Evolutionary conservation across 2,797 vertebrate genomes (phyloP).

Genomic region (Malurus leucopterus): DNA sequence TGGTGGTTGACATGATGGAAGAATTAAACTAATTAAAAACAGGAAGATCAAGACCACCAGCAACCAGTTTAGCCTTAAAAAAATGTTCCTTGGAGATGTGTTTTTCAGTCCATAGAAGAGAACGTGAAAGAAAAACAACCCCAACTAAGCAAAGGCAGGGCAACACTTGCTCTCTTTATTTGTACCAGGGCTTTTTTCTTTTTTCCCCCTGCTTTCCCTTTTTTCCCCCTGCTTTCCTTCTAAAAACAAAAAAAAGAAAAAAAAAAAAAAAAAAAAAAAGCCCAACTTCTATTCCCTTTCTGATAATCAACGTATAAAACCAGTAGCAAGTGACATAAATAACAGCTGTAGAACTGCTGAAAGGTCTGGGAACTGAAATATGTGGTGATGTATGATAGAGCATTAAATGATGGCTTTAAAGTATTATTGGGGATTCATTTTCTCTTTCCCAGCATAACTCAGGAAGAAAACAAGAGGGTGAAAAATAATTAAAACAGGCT

Average conservation of each 20-base stretch:
- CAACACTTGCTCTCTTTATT: neutral
- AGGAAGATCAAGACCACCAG: neutral
- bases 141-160: neutral
- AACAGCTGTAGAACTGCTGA: neutral
- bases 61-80: neutral
- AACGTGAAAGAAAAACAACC: neutral
- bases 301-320: constrained; percentile 38
- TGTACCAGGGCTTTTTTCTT: neutral
- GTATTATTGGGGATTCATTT: constrained; percentile 1
- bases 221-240: neutral
- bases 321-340: constrained; percentile 17
- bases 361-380: neutral
- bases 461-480: neutral
- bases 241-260: too few relatives aligned
- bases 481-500: neutral
- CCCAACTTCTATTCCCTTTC: neutral
- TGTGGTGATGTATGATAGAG: neutral
- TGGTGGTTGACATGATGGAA: neutral
- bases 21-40: neutral
- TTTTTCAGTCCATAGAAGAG: neutral
- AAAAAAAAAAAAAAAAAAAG: constrained; percentile 8
- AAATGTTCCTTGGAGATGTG: neutral
- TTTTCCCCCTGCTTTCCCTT: neutral
- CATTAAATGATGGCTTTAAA: constrained; percentile 29
- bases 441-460: neutral